Base-by-base conservation (phyloP, 2,797 vertebrate genomes). In the Oophaga sylvatica region DNA sequence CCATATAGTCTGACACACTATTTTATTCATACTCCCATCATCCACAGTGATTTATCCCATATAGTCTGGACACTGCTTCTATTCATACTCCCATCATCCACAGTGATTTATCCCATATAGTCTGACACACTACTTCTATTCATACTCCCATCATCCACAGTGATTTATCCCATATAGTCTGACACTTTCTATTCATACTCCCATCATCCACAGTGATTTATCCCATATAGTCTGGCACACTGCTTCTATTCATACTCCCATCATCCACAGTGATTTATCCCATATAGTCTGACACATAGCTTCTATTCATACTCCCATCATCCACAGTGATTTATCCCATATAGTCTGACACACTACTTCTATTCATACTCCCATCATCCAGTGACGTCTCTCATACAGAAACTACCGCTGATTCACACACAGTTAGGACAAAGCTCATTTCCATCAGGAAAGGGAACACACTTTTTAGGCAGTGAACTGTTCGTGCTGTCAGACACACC, bases 401-500 rank as follows among this genome's bases (percentile, higher is more conserved):
- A 35, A 35, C 35, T 35, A 35, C 48, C 48, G 11, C 8, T 53
- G 48, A 53, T 53, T 53, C 48, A 53, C 48, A 53, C 48, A 53
- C 35, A 4, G 48, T 53, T 11, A 53, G 83, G 78, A 81, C 68
- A 80, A 59, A 59, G 41, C 41, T 68, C 60, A 48, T 15, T 22
- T 13, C 8, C 62, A 81, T 65, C 62, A 84, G 78, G 87, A 35
- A 77, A 85, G 13, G 85, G 83, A 79, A 85, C 77, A 81, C 70
- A 71, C 35, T 17, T 41, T 88, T 31, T 41, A 63, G 26, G 16
- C 11, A 41, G 4, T 57, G 45, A 22, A 41, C 59, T 77, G 11
- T 62, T 62, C 26, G 67, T n/a, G 19, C 75, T 62, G 75, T 13
- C 31, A 59, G 81, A 83, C 88, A 86, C 88, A 87, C 84, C 84